Conservation (phyloP, 2,797 vertebrate genomes). For the Hydrophis major region DNA sequence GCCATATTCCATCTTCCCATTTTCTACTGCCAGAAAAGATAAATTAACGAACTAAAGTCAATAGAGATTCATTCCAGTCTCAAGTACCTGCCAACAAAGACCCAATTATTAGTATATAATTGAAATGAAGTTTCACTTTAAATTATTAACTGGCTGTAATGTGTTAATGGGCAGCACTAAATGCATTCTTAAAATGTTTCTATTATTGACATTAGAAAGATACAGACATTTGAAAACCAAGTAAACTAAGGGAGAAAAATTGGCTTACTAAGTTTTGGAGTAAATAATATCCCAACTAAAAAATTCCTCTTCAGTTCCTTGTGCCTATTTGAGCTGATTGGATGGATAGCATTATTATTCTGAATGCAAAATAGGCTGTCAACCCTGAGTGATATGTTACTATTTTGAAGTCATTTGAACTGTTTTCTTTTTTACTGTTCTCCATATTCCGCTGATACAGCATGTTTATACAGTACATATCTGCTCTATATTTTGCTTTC, state of each 20-base stretch:
- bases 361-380: neutral
- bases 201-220: neutral
- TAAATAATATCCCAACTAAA: neutral
- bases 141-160: neutral
- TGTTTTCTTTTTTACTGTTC: neutral
- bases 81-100: neutral
- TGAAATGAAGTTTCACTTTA: neutral
- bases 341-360: neutral
- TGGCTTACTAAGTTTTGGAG: neutral
- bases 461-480: neutral
- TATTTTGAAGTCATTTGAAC: neutral
- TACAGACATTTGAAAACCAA: neutral
- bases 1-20: neutral
- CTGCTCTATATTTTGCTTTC: neutral
- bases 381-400: neutral
- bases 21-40: neutral
- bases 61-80: neutral
- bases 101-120: neutral
- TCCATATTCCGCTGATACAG: neutral
- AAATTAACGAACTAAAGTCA: neutral
- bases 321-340: neutral
- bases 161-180: neutral
- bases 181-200: neutral
- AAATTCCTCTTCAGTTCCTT: neutral
- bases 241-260: neutral